Evolutionary conservation across 37 sponge, comb jelly and placozoan species (phyloP).

Genomic region (Chondrilla cf. caribensis): DNA sequence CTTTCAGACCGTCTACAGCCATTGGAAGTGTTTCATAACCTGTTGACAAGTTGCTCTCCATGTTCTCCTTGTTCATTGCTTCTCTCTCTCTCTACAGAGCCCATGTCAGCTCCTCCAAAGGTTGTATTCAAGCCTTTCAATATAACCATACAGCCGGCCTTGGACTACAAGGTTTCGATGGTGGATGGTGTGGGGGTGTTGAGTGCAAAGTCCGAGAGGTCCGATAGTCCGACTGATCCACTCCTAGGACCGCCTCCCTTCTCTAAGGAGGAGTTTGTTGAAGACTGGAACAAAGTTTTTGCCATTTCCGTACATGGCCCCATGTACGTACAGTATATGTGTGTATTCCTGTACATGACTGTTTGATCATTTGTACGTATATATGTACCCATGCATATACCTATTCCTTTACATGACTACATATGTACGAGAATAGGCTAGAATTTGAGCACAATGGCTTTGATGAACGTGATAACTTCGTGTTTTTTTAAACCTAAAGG

Average conservation of each 20-base stretch:
- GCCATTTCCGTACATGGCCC: slow-evolving; percentile 65
- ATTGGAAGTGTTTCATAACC: no score
- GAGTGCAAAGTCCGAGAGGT: not conserved
- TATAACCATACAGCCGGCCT: not conserved
- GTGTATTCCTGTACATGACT: not conserved
- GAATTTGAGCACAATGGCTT: no score
- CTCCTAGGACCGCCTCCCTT: slow-evolving; percentile 53
- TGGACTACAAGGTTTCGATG: not conserved
- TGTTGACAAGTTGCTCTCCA: not conserved
- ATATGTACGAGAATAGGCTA: no score
- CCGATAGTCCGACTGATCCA: slow-evolving; percentile 14
- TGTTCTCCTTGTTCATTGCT: not conserved
- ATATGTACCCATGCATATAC: no score
- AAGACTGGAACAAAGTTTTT: slow-evolving; percentile 41
- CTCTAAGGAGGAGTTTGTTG: slow-evolving; percentile 36
- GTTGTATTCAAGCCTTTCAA: not conserved
- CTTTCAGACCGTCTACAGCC: no score
- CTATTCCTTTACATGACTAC: no score
- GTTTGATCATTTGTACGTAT: no score
- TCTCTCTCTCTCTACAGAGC: not conserved
- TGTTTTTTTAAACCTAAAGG: no score
- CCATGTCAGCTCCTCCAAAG: not conserved
- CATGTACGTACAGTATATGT: slow-evolving; percentile 26
- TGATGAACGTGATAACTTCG: no score
- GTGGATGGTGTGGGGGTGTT: not conserved